Evolutionary conservation across 2,888 invertebrate species (phyloP).

Genomic region (Drosophila tanythrix): DNA sequence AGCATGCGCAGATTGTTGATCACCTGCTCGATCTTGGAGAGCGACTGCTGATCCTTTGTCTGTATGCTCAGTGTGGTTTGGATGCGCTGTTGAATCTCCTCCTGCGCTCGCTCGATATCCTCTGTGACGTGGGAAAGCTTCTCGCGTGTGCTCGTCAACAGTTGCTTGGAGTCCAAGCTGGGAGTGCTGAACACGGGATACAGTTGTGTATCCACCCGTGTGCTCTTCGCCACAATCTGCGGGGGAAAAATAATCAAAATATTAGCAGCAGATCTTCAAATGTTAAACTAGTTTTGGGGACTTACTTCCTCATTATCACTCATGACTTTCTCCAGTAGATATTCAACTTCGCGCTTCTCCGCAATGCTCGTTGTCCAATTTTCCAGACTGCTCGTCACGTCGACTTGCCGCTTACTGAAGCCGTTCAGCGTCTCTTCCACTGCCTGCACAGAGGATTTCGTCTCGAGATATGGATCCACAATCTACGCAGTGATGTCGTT

Average conservation of each 20-base stretch:
- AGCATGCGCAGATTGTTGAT: slow-evolving; percentile 88
- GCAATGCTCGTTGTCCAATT: slow-evolving; percentile 89
- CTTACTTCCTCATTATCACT: slow-evolving; percentile 89
- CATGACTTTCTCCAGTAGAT: slow-evolving; percentile 86
- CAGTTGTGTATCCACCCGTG: slow-evolving; percentile 89
- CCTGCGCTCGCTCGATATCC: slow-evolving; percentile 88
- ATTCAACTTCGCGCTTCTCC: slow-evolving; percentile 86
- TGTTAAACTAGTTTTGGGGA: neutral
- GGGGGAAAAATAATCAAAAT: slow-evolving; percentile 1
- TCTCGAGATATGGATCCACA: slow-evolving; percentile 89
- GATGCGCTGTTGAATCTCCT: slow-evolving; percentile 89
- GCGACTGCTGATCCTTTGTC: slow-evolving; percentile 86
- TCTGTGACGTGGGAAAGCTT: slow-evolving; percentile 87
- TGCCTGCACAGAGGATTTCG: slow-evolving; percentile 88
- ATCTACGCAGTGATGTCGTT: slow-evolving; percentile 84
- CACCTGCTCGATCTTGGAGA: slow-evolving; percentile 87
- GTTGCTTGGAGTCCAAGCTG: slow-evolving; percentile 87
- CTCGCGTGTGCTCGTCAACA: slow-evolving; percentile 87
- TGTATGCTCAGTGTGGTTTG: slow-evolving; percentile 88
- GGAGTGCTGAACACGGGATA: slow-evolving; percentile 90
- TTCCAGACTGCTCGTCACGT: slow-evolving; percentile 89
- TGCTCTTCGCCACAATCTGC: slow-evolving; percentile 88
- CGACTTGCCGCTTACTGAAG: slow-evolving; percentile 88
- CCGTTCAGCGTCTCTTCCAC: slow-evolving; percentile 89
- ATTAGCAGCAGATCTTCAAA: neutral